Conservation (phyloP, 1,140 invertebrate species). For the Penaeus chinensis region DNA sequence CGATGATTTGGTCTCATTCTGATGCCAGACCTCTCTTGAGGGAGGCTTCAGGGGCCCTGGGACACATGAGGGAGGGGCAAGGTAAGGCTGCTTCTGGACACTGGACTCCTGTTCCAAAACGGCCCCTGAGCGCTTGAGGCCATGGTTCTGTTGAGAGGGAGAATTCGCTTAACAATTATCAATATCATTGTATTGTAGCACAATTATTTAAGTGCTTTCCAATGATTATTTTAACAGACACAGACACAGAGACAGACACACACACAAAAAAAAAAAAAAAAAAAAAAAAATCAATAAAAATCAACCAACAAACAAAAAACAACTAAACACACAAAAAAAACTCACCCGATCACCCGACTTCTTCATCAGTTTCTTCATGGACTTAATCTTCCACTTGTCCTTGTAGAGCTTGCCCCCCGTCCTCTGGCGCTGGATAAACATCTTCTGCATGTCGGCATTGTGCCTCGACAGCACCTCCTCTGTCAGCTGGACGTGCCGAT, state of each 20-base stretch:
- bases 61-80: conserved; percentile 34
- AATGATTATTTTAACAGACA: too few relatives aligned
- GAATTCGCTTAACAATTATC: not conserved
- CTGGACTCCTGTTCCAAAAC: conserved; percentile 29
- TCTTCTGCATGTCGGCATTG: conserved; percentile 83
- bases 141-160: conserved; percentile 2
- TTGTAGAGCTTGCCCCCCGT: conserved; percentile 66
- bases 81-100: conserved; percentile 37
- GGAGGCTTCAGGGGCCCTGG: conserved; percentile 42
- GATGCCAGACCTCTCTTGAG: conserved; percentile 24
- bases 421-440: conserved; percentile 78
- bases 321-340: not conserved
- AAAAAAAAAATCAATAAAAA: conserved; percentile 48
- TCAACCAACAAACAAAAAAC: not conserved
- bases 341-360: conserved; percentile 42
- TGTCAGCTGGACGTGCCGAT: conserved; percentile 57
- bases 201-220: too few relatives aligned
- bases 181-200: too few relatives aligned
- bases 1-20: conserved; percentile 15
- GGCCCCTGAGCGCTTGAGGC: conserved; percentile 23
- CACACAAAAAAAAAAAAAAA: not conserved
- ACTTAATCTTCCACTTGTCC: conserved; percentile 37
- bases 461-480: conserved; percentile 71
- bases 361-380: conserved; percentile 37
- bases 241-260: too few relatives aligned